A percentile compares a stretch with the other conserved stretches of the same genome.
These are phyloP conservation scores for Saccopteryx bilineata DNA, from an alignment of 2,113 vertebrate species.

Conservation along the genomic window DNA sequence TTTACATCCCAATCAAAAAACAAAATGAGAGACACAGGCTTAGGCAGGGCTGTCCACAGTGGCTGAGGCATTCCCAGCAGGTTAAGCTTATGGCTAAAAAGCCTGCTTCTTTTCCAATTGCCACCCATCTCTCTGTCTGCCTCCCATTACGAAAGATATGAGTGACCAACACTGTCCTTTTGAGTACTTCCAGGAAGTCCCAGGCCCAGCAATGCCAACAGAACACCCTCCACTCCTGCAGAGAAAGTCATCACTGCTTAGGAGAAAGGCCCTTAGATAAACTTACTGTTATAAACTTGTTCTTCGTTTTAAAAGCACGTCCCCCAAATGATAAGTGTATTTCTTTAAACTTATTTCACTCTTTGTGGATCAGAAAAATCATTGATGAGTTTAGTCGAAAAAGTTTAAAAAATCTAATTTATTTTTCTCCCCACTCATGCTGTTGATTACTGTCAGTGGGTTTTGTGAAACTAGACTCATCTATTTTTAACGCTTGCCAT, in stretches of 20 bases:
- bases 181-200: not conserved
- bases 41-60: not conserved
- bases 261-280: conserved; percentile 11
- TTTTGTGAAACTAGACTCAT: conserved; percentile 53
- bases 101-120: fast-evolving
- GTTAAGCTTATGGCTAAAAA: not conserved
- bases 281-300: conserved; percentile 17
- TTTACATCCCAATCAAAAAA: conserved; percentile 9
- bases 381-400: conserved; percentile 59
- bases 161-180: not conserved
- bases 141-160: not conserved
- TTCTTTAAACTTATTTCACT: conserved; percentile 43
- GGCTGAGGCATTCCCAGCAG: not conserved
- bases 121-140: not conserved
- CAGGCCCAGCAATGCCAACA: not conserved
- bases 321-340: not conserved
- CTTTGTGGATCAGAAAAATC: conserved; percentile 35
- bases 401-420: conserved; percentile 66
- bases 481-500: conserved; percentile 66
- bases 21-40: not conserved
- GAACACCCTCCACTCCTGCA: not conserved
- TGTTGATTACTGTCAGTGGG: conserved; percentile 69
- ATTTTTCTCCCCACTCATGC: conserved; percentile 28
- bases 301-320: conserved; percentile 43
- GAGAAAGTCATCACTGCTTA: not conserved